These are phyloP conservation scores for Xenus cinereus DNA, from an alignment of 2,113 vertebrate genomes.

Conservation along the genomic window DNA sequence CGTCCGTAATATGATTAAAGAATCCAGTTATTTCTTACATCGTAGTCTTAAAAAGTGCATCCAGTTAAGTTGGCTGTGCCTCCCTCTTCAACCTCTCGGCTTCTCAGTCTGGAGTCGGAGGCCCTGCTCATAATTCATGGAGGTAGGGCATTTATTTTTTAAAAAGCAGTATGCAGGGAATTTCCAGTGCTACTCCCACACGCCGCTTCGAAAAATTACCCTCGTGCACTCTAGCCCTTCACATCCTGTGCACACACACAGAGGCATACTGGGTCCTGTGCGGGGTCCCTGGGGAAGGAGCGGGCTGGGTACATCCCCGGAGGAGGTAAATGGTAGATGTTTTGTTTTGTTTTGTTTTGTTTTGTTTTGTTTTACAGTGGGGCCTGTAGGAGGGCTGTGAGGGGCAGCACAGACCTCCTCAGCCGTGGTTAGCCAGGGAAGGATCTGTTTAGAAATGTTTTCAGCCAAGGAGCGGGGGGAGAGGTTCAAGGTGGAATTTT, in stretches of 20 bases:
- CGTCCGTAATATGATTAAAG: background rate
- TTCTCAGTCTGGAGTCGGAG: background rate
- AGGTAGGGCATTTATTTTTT: conserved; percentile 10
- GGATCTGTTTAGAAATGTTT: conserved; percentile 51
- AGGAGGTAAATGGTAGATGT: conserved; percentile 7
- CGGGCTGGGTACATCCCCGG: conserved; percentile 31
- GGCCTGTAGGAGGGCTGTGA: background rate
- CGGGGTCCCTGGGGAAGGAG: background rate
- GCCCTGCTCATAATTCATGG: conserved; percentile 22
- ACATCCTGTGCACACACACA: conserved; percentile 48
- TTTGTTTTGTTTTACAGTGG: conserved; percentile 7
- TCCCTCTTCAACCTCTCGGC: background rate
- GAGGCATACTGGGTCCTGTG: background rate
- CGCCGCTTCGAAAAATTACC: conserved; percentile 31
- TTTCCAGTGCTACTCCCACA: conserved; percentile 34
- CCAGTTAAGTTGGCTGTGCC: background rate
- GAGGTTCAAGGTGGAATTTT: background rate
- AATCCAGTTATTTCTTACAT: background rate
- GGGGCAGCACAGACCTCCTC: conserved; percentile 11
- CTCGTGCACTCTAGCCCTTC: conserved; percentile 39
- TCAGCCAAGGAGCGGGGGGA: background rate
- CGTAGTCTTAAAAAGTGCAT: background rate
- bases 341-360: conserved; percentile 17
- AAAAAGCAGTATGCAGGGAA: conserved; percentile 30
- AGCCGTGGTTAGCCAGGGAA: background rate